A percentile compares a stretch with the other conserved stretches of the same genome.
Evolutionary conservation across 1,140 invertebrate species (phyloP).

Genomic region (Drosophila paulistorum): DNA sequence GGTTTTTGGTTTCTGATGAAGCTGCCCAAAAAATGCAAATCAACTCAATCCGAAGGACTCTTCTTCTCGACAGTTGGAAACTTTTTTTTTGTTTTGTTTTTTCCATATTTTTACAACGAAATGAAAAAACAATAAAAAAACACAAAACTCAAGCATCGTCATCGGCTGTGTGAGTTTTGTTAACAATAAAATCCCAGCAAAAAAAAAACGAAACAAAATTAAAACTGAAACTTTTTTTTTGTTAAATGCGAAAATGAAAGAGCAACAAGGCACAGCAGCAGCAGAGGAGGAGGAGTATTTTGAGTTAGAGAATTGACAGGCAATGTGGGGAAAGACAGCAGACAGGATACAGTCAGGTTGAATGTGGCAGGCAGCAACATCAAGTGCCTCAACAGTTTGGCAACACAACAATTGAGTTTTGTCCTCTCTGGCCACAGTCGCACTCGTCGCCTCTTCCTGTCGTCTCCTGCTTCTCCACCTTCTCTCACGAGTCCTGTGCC

Average conservation of each 20-base stretch:
- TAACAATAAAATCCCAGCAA: constrained; percentile 39
- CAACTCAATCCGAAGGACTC: constrained; percentile 20
- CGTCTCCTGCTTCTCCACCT: constrained; percentile 7
- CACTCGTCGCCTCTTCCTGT: not conserved
- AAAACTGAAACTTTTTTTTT: constrained; percentile 40
- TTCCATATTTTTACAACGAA: constrained; percentile 73
- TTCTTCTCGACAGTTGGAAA: constrained; percentile 55
- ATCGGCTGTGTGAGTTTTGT: constrained; percentile 45
- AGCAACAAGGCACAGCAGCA: constrained; percentile 59
- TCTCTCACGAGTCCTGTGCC: not conserved
- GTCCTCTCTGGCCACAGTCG: constrained; percentile 17
- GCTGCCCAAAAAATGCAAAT: constrained; percentile 79
- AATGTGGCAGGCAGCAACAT: constrained; percentile 35
- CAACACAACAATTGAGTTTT: constrained; percentile 73
- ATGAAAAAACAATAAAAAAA: constrained; percentile 82
- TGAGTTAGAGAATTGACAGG: constrained; percentile 60
- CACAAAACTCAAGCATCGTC: constrained; percentile 17
- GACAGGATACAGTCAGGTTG: constrained; percentile 64
- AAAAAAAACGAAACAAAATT: constrained; percentile 27
- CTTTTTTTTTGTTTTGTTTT: constrained; percentile 39
- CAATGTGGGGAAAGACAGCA: not conserved
- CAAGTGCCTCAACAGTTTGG: constrained; percentile 74
- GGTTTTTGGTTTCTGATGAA: not conserved
- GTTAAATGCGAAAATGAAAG: constrained; percentile 79
- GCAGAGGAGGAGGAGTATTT: constrained; percentile 9